phyloP scores from a whole-genome alignment of 2,888 invertebrate species.

The Colletes collaris region DNA sequence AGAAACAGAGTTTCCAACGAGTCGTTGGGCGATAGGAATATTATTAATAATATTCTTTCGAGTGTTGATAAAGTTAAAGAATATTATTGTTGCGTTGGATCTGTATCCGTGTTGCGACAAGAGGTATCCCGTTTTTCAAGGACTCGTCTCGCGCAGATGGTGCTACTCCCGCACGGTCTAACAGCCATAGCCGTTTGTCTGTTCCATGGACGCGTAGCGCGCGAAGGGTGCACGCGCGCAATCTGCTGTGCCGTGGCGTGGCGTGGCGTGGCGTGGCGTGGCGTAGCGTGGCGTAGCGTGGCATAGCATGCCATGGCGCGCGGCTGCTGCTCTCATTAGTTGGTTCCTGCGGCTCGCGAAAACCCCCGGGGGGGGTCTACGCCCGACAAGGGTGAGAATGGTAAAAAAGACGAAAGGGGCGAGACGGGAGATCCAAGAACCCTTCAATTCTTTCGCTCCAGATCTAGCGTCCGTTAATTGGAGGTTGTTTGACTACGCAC shows the following conservation, averaged over 20 bases:
- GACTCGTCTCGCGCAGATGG: conserved; percentile 60
- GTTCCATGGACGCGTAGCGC: conserved; percentile 22
- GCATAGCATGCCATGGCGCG: conserved; percentile 5
- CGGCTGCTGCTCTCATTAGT: conserved; percentile 70
- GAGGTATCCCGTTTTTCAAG: conserved; percentile 12
- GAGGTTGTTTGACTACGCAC: conserved; percentile 73
- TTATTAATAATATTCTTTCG: too few species aligned
- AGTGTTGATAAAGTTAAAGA: too few species aligned
- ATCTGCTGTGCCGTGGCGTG: too few species aligned
- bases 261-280: too few species aligned
- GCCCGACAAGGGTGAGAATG: conserved; percentile 56
- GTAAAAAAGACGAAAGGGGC: conserved; percentile 57
- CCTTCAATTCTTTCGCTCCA: conserved; percentile 82
- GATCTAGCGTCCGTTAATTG: conserved; percentile 81
- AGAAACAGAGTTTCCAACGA: neutral
- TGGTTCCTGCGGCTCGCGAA: conserved; percentile 58
- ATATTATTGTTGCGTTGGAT: too few species aligned
- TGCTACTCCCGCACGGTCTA: conserved; percentile 47
- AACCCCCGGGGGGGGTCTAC: conserved; percentile 51
- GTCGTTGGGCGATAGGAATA: too few species aligned
- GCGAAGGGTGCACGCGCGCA: conserved; percentile 34
- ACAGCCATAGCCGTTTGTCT: conserved; percentile 43
- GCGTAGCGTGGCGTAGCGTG: too few species aligned
- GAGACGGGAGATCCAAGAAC: conserved; percentile 67
- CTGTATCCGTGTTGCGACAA: neutral